Evolutionary conservation across 2,888 invertebrate species (phyloP), one percentile per base, ranked within the genome.

Genomic region (Eupithecia subfuscata): DNA sequence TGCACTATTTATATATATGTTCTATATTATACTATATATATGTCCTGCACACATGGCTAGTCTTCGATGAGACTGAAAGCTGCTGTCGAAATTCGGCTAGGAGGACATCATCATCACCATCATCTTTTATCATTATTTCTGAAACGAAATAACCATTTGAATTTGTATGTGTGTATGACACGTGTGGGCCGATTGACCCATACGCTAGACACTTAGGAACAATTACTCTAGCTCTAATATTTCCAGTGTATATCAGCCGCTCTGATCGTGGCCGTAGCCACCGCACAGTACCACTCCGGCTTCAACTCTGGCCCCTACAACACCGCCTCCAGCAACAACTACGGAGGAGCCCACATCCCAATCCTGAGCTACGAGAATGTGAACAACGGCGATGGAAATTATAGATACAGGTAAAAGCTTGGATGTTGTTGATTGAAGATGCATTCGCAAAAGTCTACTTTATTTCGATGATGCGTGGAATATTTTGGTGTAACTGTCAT

Each of bases 321-420:
- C 69, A 79, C 85, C 0, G 84, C 82, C 11, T 84, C 81, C 80
- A 84, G 83, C 74, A 82, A 82, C 52, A 80, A 83, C 72, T 83
- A 84, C 73, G 87, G 88, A 80, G 86, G 93, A 71, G 85, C 93
- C 64, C 92, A 94, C 64, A 95, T 96, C 76, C 96, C 96, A 67
- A 96, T 96, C 79, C 85, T 96, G 30, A 92, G 95, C 77, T 96
- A 95, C 84, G 95, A 95, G 75, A 96, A 96, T 79, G 92, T 94
- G 48, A 96, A 96, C 87, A 96, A 96, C 82, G 96, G 96, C 37
- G 95, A 95, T 82, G 96, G 96, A 70, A 95, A 92, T 79, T 96
- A 96, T 85, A 95, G 95, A 87, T 96, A 95, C 90, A 96, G 95
- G 96, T 96, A 85, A 40, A 43, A 37, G 14, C 8, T 56, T 18